Percentiles rank a stretch among this genome's conserved stretches.
These are phyloP conservation scores for Oxytorus armatus DNA, from an alignment of 2,888 invertebrate genomes.

Conservation along the genomic window DNA sequence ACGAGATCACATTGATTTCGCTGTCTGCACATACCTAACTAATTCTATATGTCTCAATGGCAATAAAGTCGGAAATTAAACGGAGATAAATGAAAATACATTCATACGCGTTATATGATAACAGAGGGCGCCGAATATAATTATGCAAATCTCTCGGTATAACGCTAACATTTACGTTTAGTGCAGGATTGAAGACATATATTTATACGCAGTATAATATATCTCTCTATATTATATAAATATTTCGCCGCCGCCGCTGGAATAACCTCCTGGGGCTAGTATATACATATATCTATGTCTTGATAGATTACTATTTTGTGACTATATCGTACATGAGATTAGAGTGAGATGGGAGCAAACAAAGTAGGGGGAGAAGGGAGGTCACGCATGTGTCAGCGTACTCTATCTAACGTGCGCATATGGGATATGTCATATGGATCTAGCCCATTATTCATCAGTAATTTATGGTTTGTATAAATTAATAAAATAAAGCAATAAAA, in stretches of 20 bases:
- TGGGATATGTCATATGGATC: too few species aligned
- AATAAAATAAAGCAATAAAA: too few species aligned
- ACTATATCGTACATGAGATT: not conserved
- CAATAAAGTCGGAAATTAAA: conserved; percentile 51
- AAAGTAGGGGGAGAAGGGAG: not conserved
- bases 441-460: too few species aligned
- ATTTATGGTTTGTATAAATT: too few species aligned
- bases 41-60: conserved; percentile 17
- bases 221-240: too few species aligned
- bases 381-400: too few species aligned
- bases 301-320: too few species aligned
- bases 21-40: not conserved
- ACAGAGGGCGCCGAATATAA: conserved; percentile 69
- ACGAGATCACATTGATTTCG: not conserved
- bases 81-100: conserved; percentile 66
- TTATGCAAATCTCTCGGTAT: conserved; percentile 76
- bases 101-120: conserved; percentile 75
- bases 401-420: too few species aligned
- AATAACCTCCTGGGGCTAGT: too few species aligned
- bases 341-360: not conserved
- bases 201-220: too few species aligned
- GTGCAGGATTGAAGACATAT: conserved; percentile 71
- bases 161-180: conserved; percentile 79
- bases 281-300: conserved; percentile 1
- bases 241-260: too few species aligned